phyloP scores from a whole-genome alignment of 2,113 vertebrate species.

The Anolis carolinensis region DNA sequence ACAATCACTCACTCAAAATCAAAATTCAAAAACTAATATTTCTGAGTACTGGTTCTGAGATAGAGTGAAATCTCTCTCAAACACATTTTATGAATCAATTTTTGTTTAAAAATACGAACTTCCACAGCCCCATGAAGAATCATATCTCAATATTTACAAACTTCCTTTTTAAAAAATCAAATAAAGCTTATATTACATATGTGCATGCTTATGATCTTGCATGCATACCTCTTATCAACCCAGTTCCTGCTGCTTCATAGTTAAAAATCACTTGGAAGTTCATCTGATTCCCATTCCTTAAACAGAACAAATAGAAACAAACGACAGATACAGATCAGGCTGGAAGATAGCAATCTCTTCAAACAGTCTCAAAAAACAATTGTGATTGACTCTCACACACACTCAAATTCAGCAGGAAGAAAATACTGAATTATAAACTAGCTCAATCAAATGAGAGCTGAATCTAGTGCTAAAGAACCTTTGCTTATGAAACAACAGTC shows the following conservation, averaged over 20 bases:
- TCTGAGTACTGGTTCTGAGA: neutral
- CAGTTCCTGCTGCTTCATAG: no score
- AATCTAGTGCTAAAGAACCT: no score
- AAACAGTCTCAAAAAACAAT: neutral
- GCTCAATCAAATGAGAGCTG: no score
- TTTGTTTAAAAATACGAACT: neutral
- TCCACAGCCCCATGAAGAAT: neutral
- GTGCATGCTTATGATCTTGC: neutral
- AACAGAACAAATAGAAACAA: neutral
- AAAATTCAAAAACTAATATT: neutral
- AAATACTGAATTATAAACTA: neutral
- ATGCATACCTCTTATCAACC: neutral
- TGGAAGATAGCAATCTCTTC: neutral
- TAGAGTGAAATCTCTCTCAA: neutral
- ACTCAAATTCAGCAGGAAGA: neutral
- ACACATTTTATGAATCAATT: neutral
- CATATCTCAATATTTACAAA: neutral
- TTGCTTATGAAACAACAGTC: no score
- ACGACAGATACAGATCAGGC: neutral
- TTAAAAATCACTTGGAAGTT: neutral
- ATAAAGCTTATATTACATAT: neutral
- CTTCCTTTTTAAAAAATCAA: neutral
- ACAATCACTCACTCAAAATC: no score
- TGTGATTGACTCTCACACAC: neutral
- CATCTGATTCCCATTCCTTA: neutral